These are phyloP conservation scores for Theropithecus gelada DNA, from an alignment of 2,113 vertebrate genomes.

Conservation along the genomic window DNA sequence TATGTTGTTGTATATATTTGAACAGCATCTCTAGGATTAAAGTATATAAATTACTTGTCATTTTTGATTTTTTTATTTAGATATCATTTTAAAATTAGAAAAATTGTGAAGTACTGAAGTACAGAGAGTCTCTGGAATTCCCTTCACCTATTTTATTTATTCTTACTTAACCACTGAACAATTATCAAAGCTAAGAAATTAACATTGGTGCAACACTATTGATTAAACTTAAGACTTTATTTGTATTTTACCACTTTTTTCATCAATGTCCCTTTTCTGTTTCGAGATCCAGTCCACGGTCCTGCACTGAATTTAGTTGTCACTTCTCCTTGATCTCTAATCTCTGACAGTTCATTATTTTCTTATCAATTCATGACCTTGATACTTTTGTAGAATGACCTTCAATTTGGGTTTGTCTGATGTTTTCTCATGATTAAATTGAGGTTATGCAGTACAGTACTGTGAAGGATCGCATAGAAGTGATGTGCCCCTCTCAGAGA, in stretches of 20 bases:
- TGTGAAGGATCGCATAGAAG: not conserved
- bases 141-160: not conserved
- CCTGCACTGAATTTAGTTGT: not conserved
- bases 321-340: not conserved
- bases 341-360: not conserved
- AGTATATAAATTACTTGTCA: not conserved
- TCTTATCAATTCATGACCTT: constrained; percentile 32
- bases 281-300: not conserved
- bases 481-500: not conserved
- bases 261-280: not conserved
- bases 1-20: not conserved
- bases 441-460: not conserved
- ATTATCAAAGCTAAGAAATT: not conserved
- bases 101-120: not conserved
- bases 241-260: not conserved
- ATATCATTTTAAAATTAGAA: constrained; percentile 6
- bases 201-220: not conserved
- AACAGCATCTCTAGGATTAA: not conserved
- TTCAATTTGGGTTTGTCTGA: not conserved
- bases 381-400: not conserved
- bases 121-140: not conserved
- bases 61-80: not conserved
- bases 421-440: constrained; percentile 34
- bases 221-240: not conserved
- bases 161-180: not conserved